phyloP scores from a whole-genome alignment of 2,888 invertebrate genomes.

The Barypeithes pellucidus region DNA sequence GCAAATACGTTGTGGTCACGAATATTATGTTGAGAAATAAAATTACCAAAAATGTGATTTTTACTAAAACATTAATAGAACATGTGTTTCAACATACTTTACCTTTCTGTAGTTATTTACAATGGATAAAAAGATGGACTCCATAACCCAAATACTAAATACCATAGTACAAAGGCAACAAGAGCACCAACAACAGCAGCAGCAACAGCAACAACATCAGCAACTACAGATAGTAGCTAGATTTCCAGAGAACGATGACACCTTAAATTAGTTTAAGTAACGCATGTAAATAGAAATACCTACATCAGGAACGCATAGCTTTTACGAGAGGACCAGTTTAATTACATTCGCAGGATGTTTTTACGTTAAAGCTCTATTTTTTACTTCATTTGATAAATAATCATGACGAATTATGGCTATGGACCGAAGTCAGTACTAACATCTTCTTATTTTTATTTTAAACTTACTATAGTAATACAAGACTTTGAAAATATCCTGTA shows the following conservation, averaged over 20 bases:
- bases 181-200: constrained; percentile 71
- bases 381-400: background rate
- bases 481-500: too few species aligned
- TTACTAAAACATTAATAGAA: too few species aligned
- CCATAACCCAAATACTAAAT: constrained; percentile 75
- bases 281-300: background rate
- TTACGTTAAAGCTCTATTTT: background rate
- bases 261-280: constrained; percentile 5
- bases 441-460: too few species aligned
- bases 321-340: background rate
- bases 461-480: too few species aligned
- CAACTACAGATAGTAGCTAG: constrained; percentile 46
- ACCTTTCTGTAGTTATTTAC: constrained; percentile 72
- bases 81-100: too few species aligned
- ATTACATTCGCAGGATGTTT: background rate
- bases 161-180: constrained; percentile 75
- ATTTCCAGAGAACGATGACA: constrained; percentile 23
- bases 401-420: too few species aligned
- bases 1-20: too few species aligned
- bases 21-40: too few species aligned
- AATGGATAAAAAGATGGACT: constrained; percentile 78
- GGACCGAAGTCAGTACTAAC: too few species aligned
- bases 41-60: too few species aligned
- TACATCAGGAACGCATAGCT: constrained; percentile 17
- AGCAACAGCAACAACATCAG: constrained; percentile 71